Base-by-base conservation (phyloP, 2,797 vertebrate genomes). In the Apogon talboti region DNA sequence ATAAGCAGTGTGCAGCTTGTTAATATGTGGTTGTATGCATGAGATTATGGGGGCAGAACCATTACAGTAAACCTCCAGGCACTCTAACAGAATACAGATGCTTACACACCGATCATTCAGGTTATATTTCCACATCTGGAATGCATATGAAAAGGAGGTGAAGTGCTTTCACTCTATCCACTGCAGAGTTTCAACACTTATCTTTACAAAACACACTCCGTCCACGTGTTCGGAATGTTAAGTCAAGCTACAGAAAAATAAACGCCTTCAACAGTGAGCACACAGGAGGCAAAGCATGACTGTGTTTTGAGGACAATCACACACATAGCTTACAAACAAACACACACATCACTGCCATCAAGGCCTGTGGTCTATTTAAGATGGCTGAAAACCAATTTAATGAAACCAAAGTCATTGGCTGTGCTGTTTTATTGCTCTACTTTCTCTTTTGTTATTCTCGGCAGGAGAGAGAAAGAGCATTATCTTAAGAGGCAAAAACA, bases 401-500 rank as follows among this genome's bases (percentile, higher is more conserved):
- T 74, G 68, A 82, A 87, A 86, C 63, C 79, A 71, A 85, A 82
- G 83, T 86, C 76, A 52, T 49, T 64, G 64, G 66, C 63, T 63
- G 61, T 33, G 66, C 59, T 63, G 72, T 76, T 88, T 88, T 79
- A 88, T 84, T 80, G 79, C 80, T 82, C 80, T 12, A 61, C 80
- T 80, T 84, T 80, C 50, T 24, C 73, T 79, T 83, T 84, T 83
- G 79, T 85, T 79, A 57, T 71, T 78, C 80, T 75, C 77, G 37
- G 67, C 83, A 81, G 77, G 79, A 84, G 81, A 79, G 71, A 73
- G 76, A 67, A 80, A 63, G 70, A 72, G 81, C 79, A 82, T 89
- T 86, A 83, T 86, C 84, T 82, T 75, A 85, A 84, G 85, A 82
- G 76, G 83, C 73, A 58, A 78, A 86, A 78, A 78, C 79, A 82